These are phyloP conservation scores for Zaprionus ornatus DNA, from an alignment of 1,140 invertebrate genomes.

Conservation along the genomic window DNA sequence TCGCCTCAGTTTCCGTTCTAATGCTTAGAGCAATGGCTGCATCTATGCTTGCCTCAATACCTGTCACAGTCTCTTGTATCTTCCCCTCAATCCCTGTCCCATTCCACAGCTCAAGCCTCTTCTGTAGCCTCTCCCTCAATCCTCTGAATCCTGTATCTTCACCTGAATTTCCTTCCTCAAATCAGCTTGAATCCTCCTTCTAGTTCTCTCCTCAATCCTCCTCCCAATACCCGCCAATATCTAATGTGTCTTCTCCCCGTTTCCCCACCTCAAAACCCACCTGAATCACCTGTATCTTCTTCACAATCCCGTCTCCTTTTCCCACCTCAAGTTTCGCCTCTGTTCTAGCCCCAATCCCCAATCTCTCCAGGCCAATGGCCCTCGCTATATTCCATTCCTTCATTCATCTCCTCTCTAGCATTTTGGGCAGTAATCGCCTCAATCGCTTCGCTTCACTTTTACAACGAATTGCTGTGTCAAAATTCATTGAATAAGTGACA, in stretches of 20 bases:
- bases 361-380: no score
- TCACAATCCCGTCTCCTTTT: background rate
- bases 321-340: background rate
- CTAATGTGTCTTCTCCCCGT: no score
- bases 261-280: background rate
- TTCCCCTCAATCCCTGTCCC: background rate
- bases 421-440: constrained; percentile 29
- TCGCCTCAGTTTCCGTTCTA: background rate
- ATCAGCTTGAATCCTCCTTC: no score
- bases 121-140: background rate
- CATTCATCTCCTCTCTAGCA: background rate
- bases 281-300: no score
- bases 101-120: background rate
- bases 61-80: background rate
- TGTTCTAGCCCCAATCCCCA: no score
- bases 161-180: background rate
- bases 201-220: background rate
- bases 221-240: no score
- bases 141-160: no score
- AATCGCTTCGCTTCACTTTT: constrained; percentile 34
- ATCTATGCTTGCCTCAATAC: background rate
- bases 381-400: no score
- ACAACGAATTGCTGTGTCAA: constrained; percentile 30
- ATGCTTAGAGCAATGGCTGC: background rate
- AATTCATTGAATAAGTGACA: constrained; percentile 41